A percentile compares a stretch with the other conserved stretches of the same genome.
Conservation (phyloP, 2,797 vertebrate genomes). For the Galaxias olidus region DNA sequence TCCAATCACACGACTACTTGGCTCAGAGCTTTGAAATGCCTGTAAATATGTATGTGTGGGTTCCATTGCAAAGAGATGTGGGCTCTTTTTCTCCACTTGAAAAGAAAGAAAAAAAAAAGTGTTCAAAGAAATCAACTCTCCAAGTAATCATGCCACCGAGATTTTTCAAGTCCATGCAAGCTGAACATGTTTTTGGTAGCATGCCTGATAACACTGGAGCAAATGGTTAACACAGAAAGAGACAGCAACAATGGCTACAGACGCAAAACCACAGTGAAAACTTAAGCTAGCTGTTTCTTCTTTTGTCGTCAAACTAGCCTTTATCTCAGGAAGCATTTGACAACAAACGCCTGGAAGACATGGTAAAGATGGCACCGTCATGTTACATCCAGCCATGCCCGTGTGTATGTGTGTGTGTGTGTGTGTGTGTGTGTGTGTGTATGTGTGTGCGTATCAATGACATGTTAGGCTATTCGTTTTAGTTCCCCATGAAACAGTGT, state of each 20-base stretch:
- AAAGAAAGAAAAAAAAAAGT: conserved; percentile 39
- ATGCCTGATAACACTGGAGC: conserved; percentile 58
- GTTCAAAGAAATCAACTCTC: conserved; percentile 25
- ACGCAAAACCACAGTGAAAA: background rate
- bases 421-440: conserved; percentile 14
- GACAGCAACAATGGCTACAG: conserved; percentile 28
- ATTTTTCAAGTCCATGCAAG: conserved; percentile 39
- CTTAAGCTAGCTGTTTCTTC: conserved; percentile 27
- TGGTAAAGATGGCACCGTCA: conserved; percentile 64
- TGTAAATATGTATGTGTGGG: conserved; percentile 55
- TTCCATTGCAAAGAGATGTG: conserved; percentile 49
- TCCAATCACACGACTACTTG: conserved; percentile 42
- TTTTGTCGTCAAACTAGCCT: conserved; percentile 26
- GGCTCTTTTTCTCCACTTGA: conserved; percentile 41
- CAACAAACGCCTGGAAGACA: conserved; percentile 72
- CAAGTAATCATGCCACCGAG: conserved; percentile 29
- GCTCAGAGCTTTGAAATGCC: conserved; percentile 55
- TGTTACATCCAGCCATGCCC: conserved; percentile 48
- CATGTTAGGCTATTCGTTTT: conserved; percentile 28
- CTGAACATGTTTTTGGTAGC: conserved; percentile 65
- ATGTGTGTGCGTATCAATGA: background rate
- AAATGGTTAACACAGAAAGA: conserved; percentile 36
- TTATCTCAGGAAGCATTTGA: conserved; percentile 52
- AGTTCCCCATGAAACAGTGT: conserved; percentile 16
- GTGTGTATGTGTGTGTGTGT: conserved; percentile 17